Evolutionary conservation across 1,140 invertebrate species (phyloP).

Genomic region (Maconellicoccus hirsutus): DNA sequence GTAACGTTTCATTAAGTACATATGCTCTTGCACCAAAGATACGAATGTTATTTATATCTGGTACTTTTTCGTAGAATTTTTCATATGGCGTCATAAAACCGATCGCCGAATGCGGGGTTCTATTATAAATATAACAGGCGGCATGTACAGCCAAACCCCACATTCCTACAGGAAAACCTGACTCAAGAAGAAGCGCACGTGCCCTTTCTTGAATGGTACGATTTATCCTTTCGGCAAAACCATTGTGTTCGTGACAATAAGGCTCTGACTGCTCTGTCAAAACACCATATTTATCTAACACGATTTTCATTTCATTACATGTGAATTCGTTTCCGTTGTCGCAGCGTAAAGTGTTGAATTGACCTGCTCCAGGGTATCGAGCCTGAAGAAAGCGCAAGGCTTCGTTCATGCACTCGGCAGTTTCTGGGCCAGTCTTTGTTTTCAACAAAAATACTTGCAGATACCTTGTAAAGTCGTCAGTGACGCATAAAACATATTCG

Average conservation of each 20-base stretch:
- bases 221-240: constrained; percentile 34
- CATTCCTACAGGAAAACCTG: constrained; percentile 31
- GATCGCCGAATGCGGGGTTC: constrained; percentile 5
- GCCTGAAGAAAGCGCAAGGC: neutral
- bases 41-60: constrained; percentile 30
- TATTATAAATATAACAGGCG: constrained; percentile 19
- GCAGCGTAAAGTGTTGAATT: neutral
- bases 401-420: neutral
- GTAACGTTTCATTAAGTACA: neutral
- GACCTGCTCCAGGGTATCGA: neutral
- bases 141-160: constrained; percentile 30
- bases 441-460: neutral
- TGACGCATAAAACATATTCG: neutral
- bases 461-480: neutral
- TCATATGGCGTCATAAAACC: constrained; percentile 30
- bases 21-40: constrained; percentile 33
- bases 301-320: neutral
- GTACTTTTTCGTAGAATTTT: constrained; percentile 31
- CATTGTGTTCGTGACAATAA: constrained; percentile 32
- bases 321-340: constrained; percentile 16
- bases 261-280: neutral
- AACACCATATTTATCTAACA: constrained; percentile 16
- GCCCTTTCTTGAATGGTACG: constrained; percentile 33
- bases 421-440: neutral
- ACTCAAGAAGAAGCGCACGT: constrained; percentile 33